Conservation (phyloP, 1,140 invertebrate genomes). For the Tenebrio molitor region DNA sequence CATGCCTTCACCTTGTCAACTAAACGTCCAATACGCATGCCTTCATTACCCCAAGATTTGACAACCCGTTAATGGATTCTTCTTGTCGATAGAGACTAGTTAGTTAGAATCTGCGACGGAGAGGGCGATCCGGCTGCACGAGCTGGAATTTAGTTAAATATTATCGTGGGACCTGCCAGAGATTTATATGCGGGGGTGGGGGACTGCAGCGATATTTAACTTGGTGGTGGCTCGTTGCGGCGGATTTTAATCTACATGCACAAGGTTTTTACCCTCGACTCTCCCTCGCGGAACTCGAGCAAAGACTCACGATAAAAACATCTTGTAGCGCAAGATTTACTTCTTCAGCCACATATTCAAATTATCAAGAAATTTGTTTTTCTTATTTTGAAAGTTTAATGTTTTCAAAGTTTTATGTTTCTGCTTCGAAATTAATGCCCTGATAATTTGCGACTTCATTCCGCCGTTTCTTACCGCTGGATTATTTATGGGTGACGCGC, state of each 20-base stretch:
- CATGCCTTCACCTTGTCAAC: background rate
- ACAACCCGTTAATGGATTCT: background rate
- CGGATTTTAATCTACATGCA: conserved; percentile 67
- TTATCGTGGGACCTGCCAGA: conserved; percentile 64
- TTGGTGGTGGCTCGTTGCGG: conserved; percentile 60
- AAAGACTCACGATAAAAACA: conserved; percentile 66
- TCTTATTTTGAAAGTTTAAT: conserved; percentile 64
- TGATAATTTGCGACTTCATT: conserved; percentile 19
- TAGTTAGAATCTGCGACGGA: conserved; percentile 18
- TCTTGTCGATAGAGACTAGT: conserved; percentile 4
- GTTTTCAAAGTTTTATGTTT: conserved; percentile 58
- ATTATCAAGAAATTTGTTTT: conserved; percentile 67
- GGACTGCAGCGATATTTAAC: conserved; percentile 64
- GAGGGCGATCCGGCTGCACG: conserved; percentile 56
- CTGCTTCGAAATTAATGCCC: conserved; percentile 19
- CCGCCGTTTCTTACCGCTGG: background rate
- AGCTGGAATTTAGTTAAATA: conserved; percentile 67
- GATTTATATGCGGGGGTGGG: conserved; percentile 64
- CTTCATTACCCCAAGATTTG: background rate
- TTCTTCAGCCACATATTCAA: conserved; percentile 66
- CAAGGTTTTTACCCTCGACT: conserved; percentile 62
- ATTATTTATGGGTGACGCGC: conserved; percentile 5
- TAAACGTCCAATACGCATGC: background rate
- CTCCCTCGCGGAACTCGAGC: conserved; percentile 61
- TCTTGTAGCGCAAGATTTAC: conserved; percentile 66